These are phyloP conservation scores for Drosophila mayaguana DNA, from an alignment of 2,888 invertebrate species.

Conservation along the genomic window DNA sequence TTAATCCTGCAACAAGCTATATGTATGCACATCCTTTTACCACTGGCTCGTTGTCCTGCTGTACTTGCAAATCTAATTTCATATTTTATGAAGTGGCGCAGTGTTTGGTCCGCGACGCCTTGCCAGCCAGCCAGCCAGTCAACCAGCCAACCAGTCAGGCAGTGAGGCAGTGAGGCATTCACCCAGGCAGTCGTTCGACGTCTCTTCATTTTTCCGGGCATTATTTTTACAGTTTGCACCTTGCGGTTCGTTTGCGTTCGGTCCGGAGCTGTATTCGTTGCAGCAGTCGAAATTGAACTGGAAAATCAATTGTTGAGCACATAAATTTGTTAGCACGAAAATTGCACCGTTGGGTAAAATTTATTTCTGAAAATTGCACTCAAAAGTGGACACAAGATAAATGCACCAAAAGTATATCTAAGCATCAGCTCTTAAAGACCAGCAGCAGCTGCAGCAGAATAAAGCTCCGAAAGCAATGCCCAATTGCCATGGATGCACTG, in stretches of 20 bases:
- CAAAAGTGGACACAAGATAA: constrained; percentile 41
- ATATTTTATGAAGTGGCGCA: constrained; percentile 78
- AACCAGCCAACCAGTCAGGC: neutral
- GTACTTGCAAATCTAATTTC: constrained; percentile 78
- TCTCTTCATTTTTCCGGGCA: constrained; percentile 43
- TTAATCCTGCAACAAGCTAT: constrained; percentile 55
- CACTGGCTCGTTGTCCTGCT: constrained; percentile 39
- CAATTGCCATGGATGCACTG: constrained; percentile 38
- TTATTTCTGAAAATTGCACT: constrained; percentile 71
- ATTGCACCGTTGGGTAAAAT: constrained; percentile 77
- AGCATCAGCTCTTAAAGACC: constrained; percentile 32
- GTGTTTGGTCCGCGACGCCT: constrained; percentile 38
- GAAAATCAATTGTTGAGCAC: constrained; percentile 77
- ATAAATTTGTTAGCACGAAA: constrained; percentile 76
- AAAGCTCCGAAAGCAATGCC: constrained; percentile 19
- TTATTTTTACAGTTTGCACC: constrained; percentile 57
- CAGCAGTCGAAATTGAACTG: constrained; percentile 66
- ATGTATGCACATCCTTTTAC: constrained; percentile 53
- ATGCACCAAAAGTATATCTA: constrained; percentile 22
- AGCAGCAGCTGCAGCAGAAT: neutral
- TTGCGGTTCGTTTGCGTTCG: constrained; percentile 35
- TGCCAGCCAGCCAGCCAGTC: neutral
- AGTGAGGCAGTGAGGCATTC: constrained; percentile 1
- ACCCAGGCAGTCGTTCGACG: constrained; percentile 21
- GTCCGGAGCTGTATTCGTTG: constrained; percentile 29